Conservation (phyloP, 2,113 vertebrate genomes). For the Pelecanoides urinatrix region DNA sequence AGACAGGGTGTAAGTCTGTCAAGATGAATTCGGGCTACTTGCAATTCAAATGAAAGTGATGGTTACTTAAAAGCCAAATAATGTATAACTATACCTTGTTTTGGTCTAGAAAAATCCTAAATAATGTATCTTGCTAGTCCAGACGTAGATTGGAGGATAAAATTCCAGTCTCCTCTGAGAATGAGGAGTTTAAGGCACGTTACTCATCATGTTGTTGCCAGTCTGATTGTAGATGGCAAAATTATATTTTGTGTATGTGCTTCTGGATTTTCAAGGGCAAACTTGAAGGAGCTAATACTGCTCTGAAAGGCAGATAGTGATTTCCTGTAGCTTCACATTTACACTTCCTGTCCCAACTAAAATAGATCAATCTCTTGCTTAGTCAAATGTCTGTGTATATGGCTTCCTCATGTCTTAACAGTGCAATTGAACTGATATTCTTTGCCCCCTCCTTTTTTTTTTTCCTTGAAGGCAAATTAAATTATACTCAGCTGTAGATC, state of each 20-base stretch:
- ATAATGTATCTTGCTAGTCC: neutral
- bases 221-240: neutral
- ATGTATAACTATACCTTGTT: neutral
- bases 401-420: neutral
- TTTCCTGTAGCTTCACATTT: neutral
- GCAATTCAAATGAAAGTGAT: conserved; percentile 12
- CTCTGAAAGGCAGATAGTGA: neutral
- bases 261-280: neutral
- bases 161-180: neutral
- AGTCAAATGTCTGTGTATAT: neutral
- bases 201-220: neutral
- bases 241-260: neutral
- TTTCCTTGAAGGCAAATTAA: neutral
- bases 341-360: neutral
- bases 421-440: neutral
- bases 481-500: neutral
- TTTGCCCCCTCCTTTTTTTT: neutral
- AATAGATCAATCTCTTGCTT: neutral
- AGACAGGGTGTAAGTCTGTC: neutral
- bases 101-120: neutral
- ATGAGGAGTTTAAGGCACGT: neutral
- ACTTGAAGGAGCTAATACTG: neutral
- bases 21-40: neutral
- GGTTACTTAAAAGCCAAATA: conserved; percentile 5
- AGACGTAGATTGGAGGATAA: neutral